These are phyloP conservation scores for Salvelinus namaycush DNA, from an alignment of 2,113 vertebrate genomes.

Conservation along the genomic window DNA sequence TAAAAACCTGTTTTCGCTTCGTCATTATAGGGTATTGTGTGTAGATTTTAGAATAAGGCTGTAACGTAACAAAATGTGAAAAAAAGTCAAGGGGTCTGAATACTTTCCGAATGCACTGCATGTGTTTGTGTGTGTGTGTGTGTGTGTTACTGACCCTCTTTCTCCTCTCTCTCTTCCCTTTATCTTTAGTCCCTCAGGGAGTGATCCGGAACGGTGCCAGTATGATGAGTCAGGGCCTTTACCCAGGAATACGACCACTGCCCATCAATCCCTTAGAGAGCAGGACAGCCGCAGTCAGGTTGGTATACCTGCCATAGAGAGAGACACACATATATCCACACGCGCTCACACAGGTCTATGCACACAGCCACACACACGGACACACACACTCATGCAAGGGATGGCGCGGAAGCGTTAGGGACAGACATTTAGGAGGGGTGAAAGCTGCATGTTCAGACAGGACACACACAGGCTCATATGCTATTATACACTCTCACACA, in stretches of 20 bases:
- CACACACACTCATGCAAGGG: neutral
- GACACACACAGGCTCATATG: neutral
- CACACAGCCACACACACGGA: neutral
- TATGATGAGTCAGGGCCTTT: constrained; percentile 82
- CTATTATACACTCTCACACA: neutral
- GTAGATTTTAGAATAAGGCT: neutral
- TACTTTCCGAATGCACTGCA: no score
- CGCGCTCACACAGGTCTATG: neutral
- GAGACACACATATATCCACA: neutral
- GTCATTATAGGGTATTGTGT: neutral
- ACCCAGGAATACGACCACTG: constrained; percentile 79
- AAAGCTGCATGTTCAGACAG: neutral
- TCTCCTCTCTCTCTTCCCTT: constrained; percentile 17
- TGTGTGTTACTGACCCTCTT: neutral
- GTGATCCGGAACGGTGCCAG: constrained; percentile 85
- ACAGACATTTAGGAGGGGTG: neutral
- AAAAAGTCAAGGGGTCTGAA: no score
- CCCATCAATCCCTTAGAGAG: constrained; percentile 79
- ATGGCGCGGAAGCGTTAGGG: neutral
- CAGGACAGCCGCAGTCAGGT: constrained; percentile 77
- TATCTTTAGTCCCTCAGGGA: constrained; percentile 76
- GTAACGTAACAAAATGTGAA: no score
- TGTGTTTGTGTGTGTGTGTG: neutral
- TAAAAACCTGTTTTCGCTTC: no score
- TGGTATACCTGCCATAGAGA: constrained; percentile 39